Percentiles rank a stretch among this genome's conserved stretches.
Evolutionary conservation across 92 coral and sea anemone species (phyloP).

Genomic region (Porites evermanni): DNA sequence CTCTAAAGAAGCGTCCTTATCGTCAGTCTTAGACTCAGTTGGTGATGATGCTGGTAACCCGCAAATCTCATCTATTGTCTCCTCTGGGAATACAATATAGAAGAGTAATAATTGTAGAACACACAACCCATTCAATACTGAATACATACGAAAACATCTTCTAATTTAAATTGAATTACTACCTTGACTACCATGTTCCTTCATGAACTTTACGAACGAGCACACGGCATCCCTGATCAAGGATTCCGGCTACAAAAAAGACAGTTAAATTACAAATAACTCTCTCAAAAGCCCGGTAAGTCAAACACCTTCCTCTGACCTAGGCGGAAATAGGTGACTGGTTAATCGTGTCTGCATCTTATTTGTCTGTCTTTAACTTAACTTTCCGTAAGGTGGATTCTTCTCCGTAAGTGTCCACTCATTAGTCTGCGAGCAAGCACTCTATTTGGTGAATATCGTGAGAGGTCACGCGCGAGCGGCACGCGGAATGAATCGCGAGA

Average conservation of each 20-base stretch:
- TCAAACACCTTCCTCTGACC: too few species aligned
- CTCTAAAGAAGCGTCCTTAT: not conserved
- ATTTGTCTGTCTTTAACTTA: too few species aligned
- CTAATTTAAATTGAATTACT: not conserved
- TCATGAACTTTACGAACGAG: slow-evolving; percentile 57
- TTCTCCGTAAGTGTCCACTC: too few species aligned
- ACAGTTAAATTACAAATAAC: not conserved
- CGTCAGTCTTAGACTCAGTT: not conserved
- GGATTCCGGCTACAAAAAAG: slow-evolving; percentile 58
- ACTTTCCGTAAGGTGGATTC: too few species aligned
- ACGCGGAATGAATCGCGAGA: too few species aligned
- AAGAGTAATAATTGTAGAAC: not conserved
- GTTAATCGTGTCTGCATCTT: too few species aligned
- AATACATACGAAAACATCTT: not conserved
- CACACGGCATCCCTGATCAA: slow-evolving; percentile 69
- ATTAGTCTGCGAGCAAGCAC: too few species aligned
- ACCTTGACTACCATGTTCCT: slow-evolving; percentile 38
- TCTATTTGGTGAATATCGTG: too few species aligned
- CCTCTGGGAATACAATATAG: not conserved
- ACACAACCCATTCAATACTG: not conserved
- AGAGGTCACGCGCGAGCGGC: too few species aligned
- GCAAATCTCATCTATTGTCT: not conserved
- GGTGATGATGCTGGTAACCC: slow-evolving; percentile 5
- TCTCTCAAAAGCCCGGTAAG: not conserved
- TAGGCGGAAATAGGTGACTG: too few species aligned